These are phyloP conservation scores for Eilema depressum DNA, from an alignment of 2,888 invertebrate species.

Conservation along the genomic window DNA sequence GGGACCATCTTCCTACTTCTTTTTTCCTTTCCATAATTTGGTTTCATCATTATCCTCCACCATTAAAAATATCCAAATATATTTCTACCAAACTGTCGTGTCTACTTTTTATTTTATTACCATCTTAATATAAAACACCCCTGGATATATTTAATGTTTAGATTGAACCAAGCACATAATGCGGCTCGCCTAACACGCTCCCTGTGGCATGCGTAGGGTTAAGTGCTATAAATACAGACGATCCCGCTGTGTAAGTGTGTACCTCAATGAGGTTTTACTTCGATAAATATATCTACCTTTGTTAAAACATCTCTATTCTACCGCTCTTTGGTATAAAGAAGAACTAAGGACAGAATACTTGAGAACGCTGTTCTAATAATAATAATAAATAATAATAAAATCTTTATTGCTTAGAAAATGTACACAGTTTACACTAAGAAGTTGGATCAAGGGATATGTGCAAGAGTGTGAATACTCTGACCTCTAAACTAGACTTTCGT, in stretches of 20 bases:
- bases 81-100: neutral
- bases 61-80: neutral
- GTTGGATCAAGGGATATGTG: too few relatives aligned
- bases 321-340: neutral
- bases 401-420: too few relatives aligned
- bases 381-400: too few relatives aligned
- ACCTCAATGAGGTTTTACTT: neutral
- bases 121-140: neutral
- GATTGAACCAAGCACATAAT: constrained; percentile 5
- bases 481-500: too few relatives aligned
- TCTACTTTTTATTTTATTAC: neutral
- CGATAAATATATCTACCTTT: neutral
- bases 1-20: too few relatives aligned
- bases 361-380: too few relatives aligned
- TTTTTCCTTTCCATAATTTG: too few relatives aligned
- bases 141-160: constrained; percentile 9
- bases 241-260: constrained; percentile 7
- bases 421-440: too few relatives aligned
- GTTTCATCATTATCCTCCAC: too few relatives aligned
- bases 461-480: too few relatives aligned
- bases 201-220: constrained; percentile 26
- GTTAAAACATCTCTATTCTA: neutral
- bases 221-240: constrained; percentile 22
- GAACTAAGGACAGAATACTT: neutral
- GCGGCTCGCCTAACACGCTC: constrained; percentile 15